phyloP scores from a whole-genome alignment of 2,113 vertebrate species.

The Strix uralensis region DNA sequence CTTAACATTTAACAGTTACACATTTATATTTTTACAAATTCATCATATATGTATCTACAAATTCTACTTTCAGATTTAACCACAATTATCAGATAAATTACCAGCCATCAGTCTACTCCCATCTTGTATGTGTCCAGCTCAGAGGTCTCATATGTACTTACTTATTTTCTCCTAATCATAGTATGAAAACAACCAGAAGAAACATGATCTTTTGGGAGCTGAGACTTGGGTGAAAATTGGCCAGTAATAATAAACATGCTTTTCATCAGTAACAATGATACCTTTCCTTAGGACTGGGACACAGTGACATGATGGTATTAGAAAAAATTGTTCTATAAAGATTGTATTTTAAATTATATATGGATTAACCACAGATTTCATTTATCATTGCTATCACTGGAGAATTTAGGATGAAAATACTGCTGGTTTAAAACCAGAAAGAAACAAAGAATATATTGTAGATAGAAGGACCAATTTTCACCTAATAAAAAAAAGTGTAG shows the following conservation, averaged over 20 bases:
- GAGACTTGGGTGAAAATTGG: neutral
- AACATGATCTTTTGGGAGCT: neutral
- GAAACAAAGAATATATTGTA: neutral
- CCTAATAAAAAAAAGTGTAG: neutral
- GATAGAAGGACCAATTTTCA: neutral
- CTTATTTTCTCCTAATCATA: neutral
- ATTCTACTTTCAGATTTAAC: neutral
- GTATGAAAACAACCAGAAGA: neutral
- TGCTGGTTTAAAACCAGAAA: neutral
- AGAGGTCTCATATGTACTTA: rapidly evolving
- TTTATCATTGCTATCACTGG: neutral
- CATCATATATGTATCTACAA: neutral
- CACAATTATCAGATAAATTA: neutral
- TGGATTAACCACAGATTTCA: neutral
- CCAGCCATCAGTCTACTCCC: neutral
- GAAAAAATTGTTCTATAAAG: neutral
- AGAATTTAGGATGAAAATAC: neutral
- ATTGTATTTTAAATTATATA: neutral
- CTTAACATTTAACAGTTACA: neutral
- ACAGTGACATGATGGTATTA: neutral
- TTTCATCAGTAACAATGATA: neutral
- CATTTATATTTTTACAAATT: neutral
- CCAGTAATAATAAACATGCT: neutral
- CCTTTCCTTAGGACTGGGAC: neutral
- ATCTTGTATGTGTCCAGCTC: neutral